phyloP scores from a whole-genome alignment of 2,113 vertebrate species.

The Brienomyrus brachyistius region DNA sequence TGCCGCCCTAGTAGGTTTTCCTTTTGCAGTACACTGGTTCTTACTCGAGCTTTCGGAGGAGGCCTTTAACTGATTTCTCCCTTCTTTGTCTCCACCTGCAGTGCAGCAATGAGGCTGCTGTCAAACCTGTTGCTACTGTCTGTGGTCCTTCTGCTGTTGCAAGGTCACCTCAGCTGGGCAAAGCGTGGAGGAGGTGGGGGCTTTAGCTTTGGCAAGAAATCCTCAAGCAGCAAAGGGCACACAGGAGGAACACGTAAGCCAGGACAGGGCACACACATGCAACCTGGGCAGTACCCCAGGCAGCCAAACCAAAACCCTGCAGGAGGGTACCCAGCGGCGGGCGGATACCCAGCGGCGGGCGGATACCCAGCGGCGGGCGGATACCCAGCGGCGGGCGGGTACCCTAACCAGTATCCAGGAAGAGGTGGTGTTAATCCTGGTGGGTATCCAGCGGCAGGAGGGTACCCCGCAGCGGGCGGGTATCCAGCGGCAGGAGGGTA shows the following conservation, averaged over 20 bases:
- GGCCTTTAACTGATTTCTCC: not conserved
- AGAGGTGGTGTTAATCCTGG: not conserved
- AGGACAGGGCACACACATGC: conserved; percentile 22
- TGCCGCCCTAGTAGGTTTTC: not conserved
- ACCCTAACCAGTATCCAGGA: not conserved
- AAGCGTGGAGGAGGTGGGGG: conserved; percentile 21
- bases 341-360: conserved; percentile 25
- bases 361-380: conserved; percentile 19
- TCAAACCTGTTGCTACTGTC: conserved; percentile 20
- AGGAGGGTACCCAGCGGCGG: conserved; percentile 25
- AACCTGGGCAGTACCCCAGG: conserved; percentile 27
- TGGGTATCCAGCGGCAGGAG: not conserved
- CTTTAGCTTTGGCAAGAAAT: conserved; percentile 33
- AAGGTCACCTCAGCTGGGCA: conserved; percentile 30
- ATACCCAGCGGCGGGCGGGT: conserved; percentile 19
- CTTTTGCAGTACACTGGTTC: not conserved
- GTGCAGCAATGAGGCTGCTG: conserved; percentile 36
- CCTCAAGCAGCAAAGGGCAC: conserved; percentile 8
- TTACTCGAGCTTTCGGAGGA: not conserved
- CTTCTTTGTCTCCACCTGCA: conserved; percentile 23
- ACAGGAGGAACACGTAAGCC: conserved; percentile 22
- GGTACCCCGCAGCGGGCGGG: conserved; percentile 16
- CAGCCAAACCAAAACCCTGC: conserved; percentile 19
- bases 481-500: conserved; percentile 22
- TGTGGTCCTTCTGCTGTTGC: conserved; percentile 32